A percentile compares a stretch with the other conserved stretches of the same genome.
These are phyloP conservation scores for Andricus quercusramuli DNA, from an alignment of 2,888 invertebrate genomes.

Conservation along the genomic window DNA sequence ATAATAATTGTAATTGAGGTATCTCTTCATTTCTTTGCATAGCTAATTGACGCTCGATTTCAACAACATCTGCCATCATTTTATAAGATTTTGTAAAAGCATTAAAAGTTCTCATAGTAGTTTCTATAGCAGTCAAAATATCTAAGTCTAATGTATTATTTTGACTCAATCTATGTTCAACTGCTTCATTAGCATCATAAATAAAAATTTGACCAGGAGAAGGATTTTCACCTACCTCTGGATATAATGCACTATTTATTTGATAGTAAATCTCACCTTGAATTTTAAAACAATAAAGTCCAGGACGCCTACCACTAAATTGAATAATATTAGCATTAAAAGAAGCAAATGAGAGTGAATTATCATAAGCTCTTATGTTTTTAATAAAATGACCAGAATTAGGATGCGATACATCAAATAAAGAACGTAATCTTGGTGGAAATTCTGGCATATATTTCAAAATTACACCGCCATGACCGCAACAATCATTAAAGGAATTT, in stretches of 20 bases:
- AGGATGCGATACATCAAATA: conserved; percentile 39
- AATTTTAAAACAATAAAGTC: too few species aligned
- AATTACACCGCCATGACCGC: background rate
- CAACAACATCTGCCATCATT: conserved; percentile 55
- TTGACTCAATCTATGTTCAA: conserved; percentile 41
- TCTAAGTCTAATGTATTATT: conserved; percentile 45
- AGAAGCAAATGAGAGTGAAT: conserved; percentile 43
- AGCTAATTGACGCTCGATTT: conserved; percentile 35
- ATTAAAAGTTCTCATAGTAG: conserved; percentile 48
- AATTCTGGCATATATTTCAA: conserved; percentile 28
- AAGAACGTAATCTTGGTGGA: background rate
- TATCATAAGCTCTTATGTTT: conserved; percentile 45
- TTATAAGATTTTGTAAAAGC: conserved; percentile 51
- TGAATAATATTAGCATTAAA: conserved; percentile 49
- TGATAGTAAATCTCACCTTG: conserved; percentile 11
- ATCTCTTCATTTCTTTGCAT: background rate
- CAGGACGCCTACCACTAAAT: conserved; percentile 5
- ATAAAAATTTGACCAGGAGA: conserved; percentile 52
- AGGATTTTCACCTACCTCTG: conserved; percentile 46
- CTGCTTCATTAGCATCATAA: conserved; percentile 48
- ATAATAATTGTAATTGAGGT: conserved; percentile 47
- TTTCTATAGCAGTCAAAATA: conserved; percentile 47
- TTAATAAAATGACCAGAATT: conserved; percentile 44
- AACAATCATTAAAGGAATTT: background rate
- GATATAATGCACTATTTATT: conserved; percentile 49